phyloP scores from a whole-genome alignment of 37 sponge, comb jelly and placozoan species.

The Tethya wilhelma region DNA sequence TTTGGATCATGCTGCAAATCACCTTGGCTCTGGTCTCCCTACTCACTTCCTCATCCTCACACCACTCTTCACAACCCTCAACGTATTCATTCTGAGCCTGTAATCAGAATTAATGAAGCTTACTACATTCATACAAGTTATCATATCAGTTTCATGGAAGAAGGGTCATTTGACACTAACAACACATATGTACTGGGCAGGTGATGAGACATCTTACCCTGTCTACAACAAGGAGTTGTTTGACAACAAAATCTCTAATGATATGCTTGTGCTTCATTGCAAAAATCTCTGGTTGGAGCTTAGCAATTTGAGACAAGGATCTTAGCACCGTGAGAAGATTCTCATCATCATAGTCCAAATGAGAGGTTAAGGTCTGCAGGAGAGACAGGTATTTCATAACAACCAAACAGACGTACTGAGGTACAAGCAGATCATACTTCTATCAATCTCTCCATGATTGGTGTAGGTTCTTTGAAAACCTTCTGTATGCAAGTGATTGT shows the following conservation, averaged over 20 bases:
- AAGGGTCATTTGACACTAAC: too few species aligned
- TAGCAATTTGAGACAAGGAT: constrained; percentile 55
- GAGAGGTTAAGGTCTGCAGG: constrained; percentile 37
- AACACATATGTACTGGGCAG: too few species aligned
- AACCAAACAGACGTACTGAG: not conserved
- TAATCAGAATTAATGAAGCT: not conserved
- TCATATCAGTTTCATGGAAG: not conserved
- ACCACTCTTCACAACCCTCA: constrained; percentile 46
- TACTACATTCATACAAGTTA: not conserved
- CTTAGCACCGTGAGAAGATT: constrained; percentile 48
- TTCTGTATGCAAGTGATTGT: constrained; percentile 56
- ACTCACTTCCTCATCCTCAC: constrained; percentile 48
- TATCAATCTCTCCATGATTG: constrained; percentile 47
- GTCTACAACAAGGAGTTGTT: constrained; percentile 65
- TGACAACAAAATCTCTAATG: constrained; percentile 58
- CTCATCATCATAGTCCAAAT: constrained; percentile 39
- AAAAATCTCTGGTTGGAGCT: constrained; percentile 56
- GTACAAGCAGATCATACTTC: not conserved
- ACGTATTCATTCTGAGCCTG: constrained; percentile 36
- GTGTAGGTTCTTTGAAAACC: constrained; percentile 54
- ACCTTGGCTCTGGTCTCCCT: constrained; percentile 58
- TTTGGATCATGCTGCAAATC: too few species aligned
- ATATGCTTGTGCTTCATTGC: constrained; percentile 41
- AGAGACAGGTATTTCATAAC: not conserved
- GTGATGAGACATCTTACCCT: constrained; percentile 19